A percentile compares a stretch with the other conserved stretches of the same genome.
Evolutionary conservation across 2,888 invertebrate species (phyloP).

Genomic region (Galeruca laticollis): DNA sequence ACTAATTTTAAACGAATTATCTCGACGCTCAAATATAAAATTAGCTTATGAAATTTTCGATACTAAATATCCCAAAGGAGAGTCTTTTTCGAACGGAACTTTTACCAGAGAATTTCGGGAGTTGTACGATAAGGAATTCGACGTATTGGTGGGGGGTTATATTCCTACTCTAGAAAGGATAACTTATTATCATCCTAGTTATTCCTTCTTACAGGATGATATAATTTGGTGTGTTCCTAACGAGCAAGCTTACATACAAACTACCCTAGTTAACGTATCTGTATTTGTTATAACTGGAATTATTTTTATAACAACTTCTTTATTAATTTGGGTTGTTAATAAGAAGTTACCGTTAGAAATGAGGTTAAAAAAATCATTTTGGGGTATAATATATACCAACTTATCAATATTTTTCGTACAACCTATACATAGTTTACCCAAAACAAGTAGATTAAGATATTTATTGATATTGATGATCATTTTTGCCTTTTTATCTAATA

Average conservation of each 20-base stretch:
- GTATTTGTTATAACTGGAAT: neutral
- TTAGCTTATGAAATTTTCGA: neutral
- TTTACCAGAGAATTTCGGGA: neutral
- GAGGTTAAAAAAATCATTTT: neutral
- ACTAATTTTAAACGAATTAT: neutral
- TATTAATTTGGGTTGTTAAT: constrained; percentile 6
- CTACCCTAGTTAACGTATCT: neutral
- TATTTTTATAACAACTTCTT: neutral
- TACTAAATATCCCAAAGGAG: neutral
- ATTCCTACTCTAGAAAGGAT: neutral
- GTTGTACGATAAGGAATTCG: neutral
- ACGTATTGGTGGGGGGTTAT: constrained; percentile 10
- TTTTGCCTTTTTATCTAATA: neutral
- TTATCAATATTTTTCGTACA: neutral
- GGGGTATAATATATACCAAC: neutral
- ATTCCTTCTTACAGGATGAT: neutral
- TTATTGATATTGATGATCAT: neutral
- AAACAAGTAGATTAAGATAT: neutral
- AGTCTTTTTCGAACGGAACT: neutral
- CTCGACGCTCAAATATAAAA: neutral
- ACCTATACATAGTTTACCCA: neutral
- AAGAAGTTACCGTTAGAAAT: neutral
- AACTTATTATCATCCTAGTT: neutral
- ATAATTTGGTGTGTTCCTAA: constrained; percentile 10
- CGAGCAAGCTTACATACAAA: neutral